Conservation (phyloP, 2,888 invertebrate genomes). For the Nomada ruficornis region DNA sequence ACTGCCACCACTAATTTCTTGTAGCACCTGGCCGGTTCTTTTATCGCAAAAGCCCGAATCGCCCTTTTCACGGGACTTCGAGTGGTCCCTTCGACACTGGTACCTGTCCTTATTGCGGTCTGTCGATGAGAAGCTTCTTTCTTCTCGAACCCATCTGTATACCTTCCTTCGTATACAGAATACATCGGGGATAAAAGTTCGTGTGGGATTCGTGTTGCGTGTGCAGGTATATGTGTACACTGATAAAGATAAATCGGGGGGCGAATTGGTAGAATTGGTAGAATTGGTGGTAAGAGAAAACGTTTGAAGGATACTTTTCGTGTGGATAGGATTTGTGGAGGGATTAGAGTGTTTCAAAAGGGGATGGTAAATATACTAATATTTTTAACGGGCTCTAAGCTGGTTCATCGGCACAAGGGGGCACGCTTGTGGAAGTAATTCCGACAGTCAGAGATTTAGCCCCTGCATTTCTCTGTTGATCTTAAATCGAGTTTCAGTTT, state of each 20-base stretch:
- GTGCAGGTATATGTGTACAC: neutral
- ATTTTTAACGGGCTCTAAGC: too few species aligned
- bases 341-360: too few species aligned
- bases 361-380: too few species aligned
- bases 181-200: neutral
- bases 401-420: too few species aligned
- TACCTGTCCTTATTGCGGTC: conserved; percentile 44
- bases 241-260: conserved; percentile 1
- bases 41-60: conserved; percentile 64
- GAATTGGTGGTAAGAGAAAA: neutral
- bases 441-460: too few species aligned
- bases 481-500: too few species aligned
- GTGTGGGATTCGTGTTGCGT: neutral
- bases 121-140: conserved; percentile 17
- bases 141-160: neutral
- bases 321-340: too few species aligned
- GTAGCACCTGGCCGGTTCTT: conserved; percentile 79
- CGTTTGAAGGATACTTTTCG: neutral
- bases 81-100: conserved; percentile 26
- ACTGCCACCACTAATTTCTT: conserved; percentile 79
- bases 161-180: neutral
- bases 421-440: too few species aligned
- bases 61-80: conserved; percentile 64
- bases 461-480: too few species aligned
- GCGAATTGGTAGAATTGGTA: too few species aligned